Evolutionary conservation across 2,113 vertebrate genomes (phyloP), one percentile per base, ranked within the genome.

Genomic region (Polypterus senegalus): DNA sequence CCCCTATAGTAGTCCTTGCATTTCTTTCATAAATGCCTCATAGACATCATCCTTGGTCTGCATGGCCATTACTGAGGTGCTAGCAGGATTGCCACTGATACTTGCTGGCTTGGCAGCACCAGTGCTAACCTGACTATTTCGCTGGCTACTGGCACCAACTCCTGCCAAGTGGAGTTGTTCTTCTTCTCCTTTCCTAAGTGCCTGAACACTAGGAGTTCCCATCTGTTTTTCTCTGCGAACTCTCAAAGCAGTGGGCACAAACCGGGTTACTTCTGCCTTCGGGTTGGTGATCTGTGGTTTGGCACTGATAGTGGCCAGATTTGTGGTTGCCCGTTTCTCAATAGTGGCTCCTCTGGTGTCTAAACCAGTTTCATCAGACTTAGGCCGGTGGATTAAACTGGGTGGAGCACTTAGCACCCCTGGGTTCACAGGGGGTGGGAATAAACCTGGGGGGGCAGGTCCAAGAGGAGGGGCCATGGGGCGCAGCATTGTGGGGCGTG

Each of bases 21-120:
- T 98, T 77, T 99, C 96, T 65, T 95, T 93, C 96, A 99, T 99
- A 72, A 99, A 99, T 46, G 93, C 92, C 79, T 99, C 96, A 71
- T 98, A 99, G 63, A 97, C 87, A 71, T 99, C 93, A 85, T 98
- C 95, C 80, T 98, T 98, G 62, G 94, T 98, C 81, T 96, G 93
- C 83, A 97, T 89, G 60, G 76, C 93, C 69, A 91, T 70, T 0
- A 82, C 82, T 49, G 77, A 78, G 70, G 83, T 75, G 0, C 81
- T 77, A 3, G 83, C 87, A 62, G 77, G 73, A 62, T 85, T 86
- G 10, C 57, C 44, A 10, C 60, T 45, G 45, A 66, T 7, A 7
- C 87, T 81, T 48, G 76, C 78, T 53, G 61, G 85, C 65, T 85
- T 88, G 4, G 78, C 73, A 0, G 67, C 4, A 48, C 81, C 79